Conservation (phyloP, 92 coral and sea anemone genomes). For the Siderastrea siderea region DNA sequence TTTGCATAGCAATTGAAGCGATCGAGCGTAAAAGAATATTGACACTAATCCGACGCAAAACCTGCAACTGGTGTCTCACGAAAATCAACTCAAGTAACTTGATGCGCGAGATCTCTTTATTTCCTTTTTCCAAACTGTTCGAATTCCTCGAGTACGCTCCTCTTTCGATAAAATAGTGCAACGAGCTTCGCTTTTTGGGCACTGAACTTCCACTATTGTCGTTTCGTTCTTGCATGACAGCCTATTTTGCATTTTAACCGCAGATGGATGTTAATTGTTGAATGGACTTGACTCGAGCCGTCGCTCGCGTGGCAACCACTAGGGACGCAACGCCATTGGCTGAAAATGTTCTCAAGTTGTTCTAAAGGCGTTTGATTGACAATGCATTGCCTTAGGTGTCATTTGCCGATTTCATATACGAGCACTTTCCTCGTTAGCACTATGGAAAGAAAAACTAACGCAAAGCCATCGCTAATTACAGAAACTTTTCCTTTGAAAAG, state of each 20-base stretch:
- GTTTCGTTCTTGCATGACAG: slow-evolving; percentile 46
- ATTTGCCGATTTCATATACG: slow-evolving; percentile 25
- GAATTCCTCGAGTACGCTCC: neutral
- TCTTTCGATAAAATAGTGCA: neutral
- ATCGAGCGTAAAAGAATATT: slow-evolving; percentile 49
- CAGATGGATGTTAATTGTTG: slow-evolving; percentile 44
- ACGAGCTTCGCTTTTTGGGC: neutral
- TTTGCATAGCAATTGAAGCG: slow-evolving; percentile 39
- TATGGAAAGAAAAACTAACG: neutral
- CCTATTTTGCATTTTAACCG: slow-evolving; percentile 37
- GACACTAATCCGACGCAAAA: slow-evolving; percentile 31
- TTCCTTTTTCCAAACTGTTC: neutral
- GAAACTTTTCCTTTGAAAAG: neutral
- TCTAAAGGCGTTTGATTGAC: slow-evolving; percentile 30
- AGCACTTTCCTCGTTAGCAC: slow-evolving; percentile 1
- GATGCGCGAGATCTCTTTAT: neutral
- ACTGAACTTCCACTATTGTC: neutral
- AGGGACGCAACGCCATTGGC: slow-evolving; percentile 29
- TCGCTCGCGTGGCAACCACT: slow-evolving; percentile 62
- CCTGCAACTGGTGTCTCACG: slow-evolving; percentile 29
- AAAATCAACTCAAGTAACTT: neutral
- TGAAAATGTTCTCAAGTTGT: slow-evolving; percentile 12
- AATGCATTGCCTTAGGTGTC: neutral
- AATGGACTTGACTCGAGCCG: slow-evolving; percentile 41
- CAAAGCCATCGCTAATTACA: slow-evolving; percentile 3